Base-by-base conservation (phyloP, 1,140 invertebrate genomes). In the Atopsyche davidsoni region DNA sequence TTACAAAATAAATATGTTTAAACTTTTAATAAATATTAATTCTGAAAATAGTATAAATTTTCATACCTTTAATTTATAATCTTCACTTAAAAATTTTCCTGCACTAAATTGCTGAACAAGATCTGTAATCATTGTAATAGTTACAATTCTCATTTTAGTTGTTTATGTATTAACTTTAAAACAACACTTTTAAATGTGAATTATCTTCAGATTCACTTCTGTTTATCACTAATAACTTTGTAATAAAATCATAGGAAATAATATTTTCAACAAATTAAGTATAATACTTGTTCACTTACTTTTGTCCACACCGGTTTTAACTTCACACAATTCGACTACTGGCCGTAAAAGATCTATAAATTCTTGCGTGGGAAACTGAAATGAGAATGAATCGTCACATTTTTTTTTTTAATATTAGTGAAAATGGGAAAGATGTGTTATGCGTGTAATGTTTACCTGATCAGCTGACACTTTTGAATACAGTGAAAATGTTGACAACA, bases 251-350 rank as follows among this genome's bases (percentile, higher is more conserved):
- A n/a, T n/a, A n/a, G n/a, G n/a, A n/a, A n/a, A n/a, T n/a, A n/a
- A n/a, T n/a, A n/a, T n/a, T n/a, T n/a, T n/a, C n/a, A n/a, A n/a
- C n/a, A n/a, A n/a, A n/a, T n/a, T n/a, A n/a, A n/a, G n/a, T n/a
- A n/a, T n/a, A n/a, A n/a, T 35, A 14, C 19, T 35, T 35, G 6
- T 21, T 18, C 43, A 52, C 35, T 50, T 42, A 60, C 60, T 42
- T 58, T 59, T 61, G 31, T 61, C 55, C 3, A 61, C 58, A 25
- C 51, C 55, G 9, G 58, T 59, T 45, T 53, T 58, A 9, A 22
- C 41, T 56, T 61, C 60, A 42, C 60, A 61, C 56, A 59, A 59
- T 56, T 55, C 51, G 4, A 61, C 55, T 3, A 57, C 54, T 13
- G 60, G 60, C 31, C 53, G 51, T 0, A 61, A 34, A 9, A 51